Percentiles rank a stretch among this genome's conserved stretches.
phyloP scores from a whole-genome alignment of 1,140 invertebrate genomes.

The Drosophila pseudoananassae region DNA sequence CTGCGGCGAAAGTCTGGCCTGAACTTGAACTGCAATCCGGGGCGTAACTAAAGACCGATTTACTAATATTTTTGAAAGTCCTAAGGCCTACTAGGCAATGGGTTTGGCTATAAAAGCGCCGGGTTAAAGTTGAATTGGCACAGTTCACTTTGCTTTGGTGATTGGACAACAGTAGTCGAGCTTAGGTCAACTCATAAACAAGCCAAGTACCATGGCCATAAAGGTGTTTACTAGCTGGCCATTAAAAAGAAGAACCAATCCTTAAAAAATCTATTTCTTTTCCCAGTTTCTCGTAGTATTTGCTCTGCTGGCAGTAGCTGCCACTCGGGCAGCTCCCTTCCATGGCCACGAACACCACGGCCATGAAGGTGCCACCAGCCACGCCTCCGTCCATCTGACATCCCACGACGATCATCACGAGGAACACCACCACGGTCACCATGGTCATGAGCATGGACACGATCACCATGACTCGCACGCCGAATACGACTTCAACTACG shows the following conservation, averaged over 20 bases:
- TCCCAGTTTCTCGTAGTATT: conserved; percentile 51
- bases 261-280: background rate
- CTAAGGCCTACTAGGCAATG: background rate
- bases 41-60: conserved; percentile 59
- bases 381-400: conserved; percentile 70
- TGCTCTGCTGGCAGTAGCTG: conserved; percentile 48
- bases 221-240: conserved; percentile 47
- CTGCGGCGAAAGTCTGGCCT: conserved; percentile 55
- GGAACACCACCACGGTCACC: conserved; percentile 52
- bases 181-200: conserved; percentile 65
- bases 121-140: conserved; percentile 29
- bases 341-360: conserved; percentile 52
- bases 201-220: conserved; percentile 66
- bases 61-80: conserved; percentile 58
- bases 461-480: conserved; percentile 69
- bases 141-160: conserved; percentile 63
- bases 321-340: conserved; percentile 54
- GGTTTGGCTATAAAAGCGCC: conserved; percentile 45
- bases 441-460: conserved; percentile 43
- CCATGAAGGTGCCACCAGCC: conserved; percentile 68
- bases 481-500: conserved; percentile 74
- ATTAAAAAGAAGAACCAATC: too few relatives aligned
- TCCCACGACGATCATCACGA: conserved; percentile 60
- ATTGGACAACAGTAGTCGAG: conserved; percentile 48
- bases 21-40: conserved; percentile 64